A percentile compares a stretch with the other conserved stretches of the same genome.
Conservation (phyloP, 2,888 invertebrate species). For the Andrena hattorfiana region DNA sequence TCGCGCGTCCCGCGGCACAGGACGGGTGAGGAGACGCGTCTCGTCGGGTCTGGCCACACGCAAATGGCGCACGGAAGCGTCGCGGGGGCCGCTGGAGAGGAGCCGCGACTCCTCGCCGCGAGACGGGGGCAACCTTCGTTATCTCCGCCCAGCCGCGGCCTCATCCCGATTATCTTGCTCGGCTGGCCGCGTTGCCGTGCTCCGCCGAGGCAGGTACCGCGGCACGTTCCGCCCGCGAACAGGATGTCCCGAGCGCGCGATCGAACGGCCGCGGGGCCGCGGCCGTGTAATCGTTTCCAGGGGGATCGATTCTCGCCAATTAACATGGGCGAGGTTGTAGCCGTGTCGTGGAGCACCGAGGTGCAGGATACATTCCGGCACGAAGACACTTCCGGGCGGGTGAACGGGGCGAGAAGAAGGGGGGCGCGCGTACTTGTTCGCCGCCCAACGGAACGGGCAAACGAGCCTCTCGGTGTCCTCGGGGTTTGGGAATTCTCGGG, state of each 20-base stretch:
- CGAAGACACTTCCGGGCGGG: slow-evolving; percentile 9
- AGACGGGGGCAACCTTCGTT: slow-evolving; percentile 25
- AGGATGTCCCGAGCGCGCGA: slow-evolving; percentile 34
- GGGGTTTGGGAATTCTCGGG: not conserved
- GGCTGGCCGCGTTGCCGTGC: not conserved
- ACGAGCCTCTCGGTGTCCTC: not conserved
- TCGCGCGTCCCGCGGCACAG: slow-evolving; percentile 22
- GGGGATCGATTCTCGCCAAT: slow-evolving; percentile 61
- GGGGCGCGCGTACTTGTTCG: slow-evolving; percentile 5
- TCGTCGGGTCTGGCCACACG: slow-evolving; percentile 45
- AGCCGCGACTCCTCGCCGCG: slow-evolving; percentile 2
- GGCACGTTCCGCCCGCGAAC: not conserved
- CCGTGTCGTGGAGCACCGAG: slow-evolving; percentile 40
- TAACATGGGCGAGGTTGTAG: slow-evolving; percentile 65
- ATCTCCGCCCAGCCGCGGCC: slow-evolving; percentile 25
- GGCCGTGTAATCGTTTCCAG: slow-evolving; percentile 58
- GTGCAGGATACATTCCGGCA: slow-evolving; percentile 33
- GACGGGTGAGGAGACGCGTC: slow-evolving; percentile 12
- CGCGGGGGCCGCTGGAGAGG: not conserved
- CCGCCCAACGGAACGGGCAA: slow-evolving; percentile 21
- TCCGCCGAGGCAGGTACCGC: not conserved
- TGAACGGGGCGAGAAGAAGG: not conserved
- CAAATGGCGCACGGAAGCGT: slow-evolving; percentile 49
- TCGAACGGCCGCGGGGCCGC: slow-evolving; percentile 56
- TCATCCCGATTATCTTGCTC: slow-evolving; percentile 10